phyloP scores from a whole-genome alignment of 1,140 invertebrate species.

The Cyrtorhinus lividipennis region DNA sequence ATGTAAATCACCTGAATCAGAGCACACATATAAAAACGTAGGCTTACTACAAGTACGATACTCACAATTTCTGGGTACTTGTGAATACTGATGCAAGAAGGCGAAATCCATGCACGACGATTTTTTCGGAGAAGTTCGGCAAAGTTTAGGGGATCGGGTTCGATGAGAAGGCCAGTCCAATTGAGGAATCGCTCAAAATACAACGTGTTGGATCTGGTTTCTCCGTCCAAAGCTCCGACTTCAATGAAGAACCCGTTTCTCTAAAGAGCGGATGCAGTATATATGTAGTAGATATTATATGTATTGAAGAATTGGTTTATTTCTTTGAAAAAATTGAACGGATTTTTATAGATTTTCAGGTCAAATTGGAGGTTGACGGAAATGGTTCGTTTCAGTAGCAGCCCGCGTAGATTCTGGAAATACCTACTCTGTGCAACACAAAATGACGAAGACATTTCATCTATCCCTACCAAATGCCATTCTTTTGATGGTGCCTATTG shows the following conservation, averaged over 20 bases:
- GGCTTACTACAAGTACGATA: no score
- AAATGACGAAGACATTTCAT: no score
- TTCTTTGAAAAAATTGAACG: constrained; percentile 7
- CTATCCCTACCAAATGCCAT: no score
- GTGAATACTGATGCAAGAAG: constrained; percentile 32
- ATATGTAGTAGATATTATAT: no score
- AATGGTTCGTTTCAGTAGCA: not conserved
- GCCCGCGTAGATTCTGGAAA: no score
- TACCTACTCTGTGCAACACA: no score
- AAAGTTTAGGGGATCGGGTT: constrained; percentile 38
- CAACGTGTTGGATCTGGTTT: constrained; percentile 36
- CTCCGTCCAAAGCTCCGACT: constrained; percentile 38
- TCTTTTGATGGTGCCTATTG: no score
- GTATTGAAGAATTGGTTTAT: no score
- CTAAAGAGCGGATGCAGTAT: constrained; percentile 24
- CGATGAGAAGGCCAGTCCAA: constrained; percentile 38
- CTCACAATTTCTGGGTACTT: constrained; percentile 32
- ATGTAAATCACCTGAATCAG: no score
- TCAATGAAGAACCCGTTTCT: constrained; percentile 38
- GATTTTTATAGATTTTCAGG: not conserved
- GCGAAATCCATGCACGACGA: constrained; percentile 31
- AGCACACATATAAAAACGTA: no score
- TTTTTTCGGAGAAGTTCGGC: constrained; percentile 31
- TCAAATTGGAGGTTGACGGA: no score
- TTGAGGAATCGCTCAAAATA: constrained; percentile 31